Conservation (phyloP, 2,113 vertebrate genomes). For the Podiceps cristatus region DNA sequence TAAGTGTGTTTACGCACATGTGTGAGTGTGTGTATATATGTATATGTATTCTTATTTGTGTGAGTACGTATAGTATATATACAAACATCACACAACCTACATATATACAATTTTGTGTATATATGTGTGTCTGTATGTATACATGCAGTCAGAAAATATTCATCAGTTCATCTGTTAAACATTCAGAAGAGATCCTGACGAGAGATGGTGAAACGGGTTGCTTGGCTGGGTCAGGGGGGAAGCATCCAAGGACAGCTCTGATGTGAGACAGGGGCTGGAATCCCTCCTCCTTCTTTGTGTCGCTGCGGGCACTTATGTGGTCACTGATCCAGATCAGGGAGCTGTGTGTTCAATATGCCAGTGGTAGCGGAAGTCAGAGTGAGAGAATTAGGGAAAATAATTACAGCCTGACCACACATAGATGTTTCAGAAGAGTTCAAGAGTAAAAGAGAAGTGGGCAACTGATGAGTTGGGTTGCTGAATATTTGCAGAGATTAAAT, state of each 20-base stretch:
- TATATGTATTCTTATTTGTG: neutral
- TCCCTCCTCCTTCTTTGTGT: neutral
- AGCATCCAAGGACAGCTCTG: neutral
- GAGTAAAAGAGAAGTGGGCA: neutral
- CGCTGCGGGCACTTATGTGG: neutral
- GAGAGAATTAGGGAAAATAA: neutral
- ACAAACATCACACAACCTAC: neutral
- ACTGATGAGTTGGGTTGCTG: neutral
- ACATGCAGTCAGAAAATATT: neutral
- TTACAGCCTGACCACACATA: neutral
- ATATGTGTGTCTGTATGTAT: accelerated
- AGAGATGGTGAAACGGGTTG: neutral
- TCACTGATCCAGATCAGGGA: neutral
- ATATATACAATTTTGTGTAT: neutral
- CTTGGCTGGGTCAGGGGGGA: neutral
- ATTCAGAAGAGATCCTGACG: neutral
- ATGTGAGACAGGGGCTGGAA: neutral
- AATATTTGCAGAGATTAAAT: neutral
- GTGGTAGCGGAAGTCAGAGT: neutral
- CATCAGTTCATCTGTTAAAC: neutral
- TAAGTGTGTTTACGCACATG: neutral
- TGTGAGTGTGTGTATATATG: neutral
- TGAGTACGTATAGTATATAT: neutral
- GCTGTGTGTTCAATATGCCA: neutral
- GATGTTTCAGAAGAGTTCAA: neutral